phyloP scores from a whole-genome alignment of 2,797 vertebrate genomes.

The Sebastes iracundus region DNA sequence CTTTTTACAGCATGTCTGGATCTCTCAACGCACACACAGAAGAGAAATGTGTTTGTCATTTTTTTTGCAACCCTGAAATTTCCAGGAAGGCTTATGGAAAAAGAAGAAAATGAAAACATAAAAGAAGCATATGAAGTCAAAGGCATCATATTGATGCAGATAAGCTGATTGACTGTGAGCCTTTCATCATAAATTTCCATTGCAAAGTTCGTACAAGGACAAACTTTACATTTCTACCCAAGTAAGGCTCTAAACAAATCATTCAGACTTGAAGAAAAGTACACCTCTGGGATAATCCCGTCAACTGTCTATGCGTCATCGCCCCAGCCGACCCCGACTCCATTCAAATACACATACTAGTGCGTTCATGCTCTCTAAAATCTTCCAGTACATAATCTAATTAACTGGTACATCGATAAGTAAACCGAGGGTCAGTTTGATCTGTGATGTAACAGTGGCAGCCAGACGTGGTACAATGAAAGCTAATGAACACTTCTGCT shows the following conservation, averaged over 20 bases:
- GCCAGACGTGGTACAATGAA: not conserved
- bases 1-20: slow-evolving; percentile 37
- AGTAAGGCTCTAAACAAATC: not conserved
- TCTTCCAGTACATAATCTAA: not conserved
- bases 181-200: not conserved
- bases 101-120: not conserved
- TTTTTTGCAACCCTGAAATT: slow-evolving; percentile 16
- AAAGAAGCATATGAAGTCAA: not conserved
- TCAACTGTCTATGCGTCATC: not conserved
- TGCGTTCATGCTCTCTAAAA: not conserved
- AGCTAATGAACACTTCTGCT: slow-evolving; percentile 24
- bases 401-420: not conserved
- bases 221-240: not conserved
- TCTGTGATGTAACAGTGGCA: not conserved
- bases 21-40: not conserved
- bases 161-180: not conserved
- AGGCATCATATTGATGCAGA: not conserved
- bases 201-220: not conserved
- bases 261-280: not conserved
- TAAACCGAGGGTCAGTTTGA: not conserved
- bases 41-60: slow-evolving; percentile 12
- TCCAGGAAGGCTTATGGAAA: not conserved
- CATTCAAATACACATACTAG: not conserved
- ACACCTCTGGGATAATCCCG: not conserved
- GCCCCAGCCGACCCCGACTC: not conserved